phyloP scores from a whole-genome alignment of 2,113 vertebrate genomes.

The Orthochromis indermauri region DNA sequence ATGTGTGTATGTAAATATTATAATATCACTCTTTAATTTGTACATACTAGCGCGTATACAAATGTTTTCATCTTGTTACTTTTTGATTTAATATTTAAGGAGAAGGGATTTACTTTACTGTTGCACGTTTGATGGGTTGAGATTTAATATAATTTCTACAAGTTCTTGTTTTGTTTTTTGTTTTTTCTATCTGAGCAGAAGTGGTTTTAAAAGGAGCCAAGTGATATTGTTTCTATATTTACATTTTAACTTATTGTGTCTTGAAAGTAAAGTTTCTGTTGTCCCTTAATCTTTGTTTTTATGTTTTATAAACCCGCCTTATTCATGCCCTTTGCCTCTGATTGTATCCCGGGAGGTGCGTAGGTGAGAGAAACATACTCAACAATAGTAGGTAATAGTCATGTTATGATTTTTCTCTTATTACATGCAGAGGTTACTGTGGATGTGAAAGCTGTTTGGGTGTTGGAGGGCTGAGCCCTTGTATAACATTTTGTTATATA shows the following conservation, averaged over 20 bases:
- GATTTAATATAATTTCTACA: not conserved
- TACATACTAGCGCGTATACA: constrained; percentile 49
- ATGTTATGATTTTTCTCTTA: not conserved
- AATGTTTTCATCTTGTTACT: constrained; percentile 20
- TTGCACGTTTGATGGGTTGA: not conserved
- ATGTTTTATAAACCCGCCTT: constrained; percentile 63
- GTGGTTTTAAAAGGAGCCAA: constrained; percentile 47
- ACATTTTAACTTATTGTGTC: constrained; percentile 51
- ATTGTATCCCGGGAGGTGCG: constrained; percentile 23
- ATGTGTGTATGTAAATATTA: constrained; percentile 63
- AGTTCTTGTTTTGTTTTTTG: not conserved
- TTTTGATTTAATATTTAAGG: constrained; percentile 28
- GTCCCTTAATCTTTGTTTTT: constrained; percentile 11
- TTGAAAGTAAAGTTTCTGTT: not conserved
- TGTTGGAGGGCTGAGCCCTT: not conserved
- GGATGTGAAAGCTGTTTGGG: not conserved
- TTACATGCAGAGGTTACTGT: not conserved
- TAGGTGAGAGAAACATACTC: not conserved
- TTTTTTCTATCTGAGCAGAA: not conserved
- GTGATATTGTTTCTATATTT: constrained; percentile 14
- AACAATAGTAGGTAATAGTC: not conserved
- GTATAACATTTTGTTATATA: constrained; percentile 5
- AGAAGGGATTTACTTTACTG: constrained; percentile 43
- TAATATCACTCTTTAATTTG: constrained; percentile 57
- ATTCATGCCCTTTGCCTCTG: constrained; percentile 57